These are phyloP conservation scores for Seriola quinqueradiata DNA, from an alignment of 2,113 vertebrate genomes.

Conservation along the genomic window DNA sequence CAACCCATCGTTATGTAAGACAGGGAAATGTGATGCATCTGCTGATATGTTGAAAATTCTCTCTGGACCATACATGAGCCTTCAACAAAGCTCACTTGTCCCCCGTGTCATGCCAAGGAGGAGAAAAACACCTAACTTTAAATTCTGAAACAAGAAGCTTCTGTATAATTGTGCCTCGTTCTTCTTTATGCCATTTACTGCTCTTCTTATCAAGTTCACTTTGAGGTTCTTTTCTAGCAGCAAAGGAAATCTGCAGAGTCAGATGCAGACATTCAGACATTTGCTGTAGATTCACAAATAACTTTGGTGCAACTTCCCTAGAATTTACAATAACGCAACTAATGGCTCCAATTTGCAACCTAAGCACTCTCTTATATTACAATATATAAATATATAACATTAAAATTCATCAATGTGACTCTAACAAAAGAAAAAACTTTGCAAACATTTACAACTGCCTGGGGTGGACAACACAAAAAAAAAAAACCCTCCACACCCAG, in stretches of 20 bases:
- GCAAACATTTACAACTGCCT: conserved; percentile 26
- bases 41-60: conserved; percentile 78
- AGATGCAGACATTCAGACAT: neutral
- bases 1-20: conserved; percentile 77
- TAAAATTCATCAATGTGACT: neutral
- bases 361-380: conserved; percentile 6
- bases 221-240: neutral
- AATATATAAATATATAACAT: neutral
- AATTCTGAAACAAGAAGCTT: conserved; percentile 43
- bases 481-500: neutral
- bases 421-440: neutral
- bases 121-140: conserved; percentile 46
- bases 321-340: neutral
- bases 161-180: conserved; percentile 12
- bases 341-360: conserved; percentile 31
- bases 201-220: conserved; percentile 18
- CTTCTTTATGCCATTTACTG: conserved; percentile 8
- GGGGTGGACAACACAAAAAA: neutral
- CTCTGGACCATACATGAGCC: conserved; percentile 58
- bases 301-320: neutral
- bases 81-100: conserved; percentile 72
- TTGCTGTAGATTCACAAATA: neutral
- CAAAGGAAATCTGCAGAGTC: neutral
- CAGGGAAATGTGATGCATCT: conserved; percentile 78
- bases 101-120: conserved; percentile 10